Evolutionary conservation across 2,113 vertebrate species (phyloP), one percentile per base, ranked within the genome.

Genomic region (Phalacrocorax pelagicus): DNA sequence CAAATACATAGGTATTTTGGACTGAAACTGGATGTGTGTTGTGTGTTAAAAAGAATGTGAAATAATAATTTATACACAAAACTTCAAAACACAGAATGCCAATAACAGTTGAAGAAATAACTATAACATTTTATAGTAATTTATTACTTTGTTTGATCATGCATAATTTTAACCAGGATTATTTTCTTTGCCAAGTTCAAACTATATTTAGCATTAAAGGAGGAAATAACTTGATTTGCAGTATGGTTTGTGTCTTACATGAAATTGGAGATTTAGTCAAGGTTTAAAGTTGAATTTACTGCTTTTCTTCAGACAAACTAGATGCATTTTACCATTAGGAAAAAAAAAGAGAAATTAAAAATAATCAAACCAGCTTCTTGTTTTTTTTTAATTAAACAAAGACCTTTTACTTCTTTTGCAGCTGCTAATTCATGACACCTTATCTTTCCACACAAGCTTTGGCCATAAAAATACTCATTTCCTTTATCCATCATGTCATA

Each of bases 401-500:
- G 40, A 40, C 5, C 5, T 86, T 95, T 95, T 74, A 18, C 59
- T 94, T 73, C n/a, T 94, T 70, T 88, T 90, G 38, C n/a, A 90
- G 44, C 62, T 86, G n/a, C 32, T 87, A 78, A 63, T 89, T 92
- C 74, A 96, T 91, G 46, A 91, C 26, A 70, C 36, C 52, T 94
- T 96, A 96, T 90, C 85, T 95, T 77, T 54, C 36, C 47, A 72
- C 52, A 91, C 63, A 94, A 62, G 29, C 18, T 90, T 81, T 81
- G 73, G 55, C 86, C 66, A 73, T 90, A 92, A 95, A 97, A 95
- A 88, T 42, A 73, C 65, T 86, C 0, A 81, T 95, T 96, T 92
- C 78, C 94, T 96, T 87, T 90, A 93, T 78, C 74, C 80, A 87
- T 94, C 69, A 52, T 81, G 61, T 88, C 49, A 79, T 88, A 70